Base-by-base conservation (phyloP, 2,888 invertebrate genomes). In the Drosophila borealis region DNA sequence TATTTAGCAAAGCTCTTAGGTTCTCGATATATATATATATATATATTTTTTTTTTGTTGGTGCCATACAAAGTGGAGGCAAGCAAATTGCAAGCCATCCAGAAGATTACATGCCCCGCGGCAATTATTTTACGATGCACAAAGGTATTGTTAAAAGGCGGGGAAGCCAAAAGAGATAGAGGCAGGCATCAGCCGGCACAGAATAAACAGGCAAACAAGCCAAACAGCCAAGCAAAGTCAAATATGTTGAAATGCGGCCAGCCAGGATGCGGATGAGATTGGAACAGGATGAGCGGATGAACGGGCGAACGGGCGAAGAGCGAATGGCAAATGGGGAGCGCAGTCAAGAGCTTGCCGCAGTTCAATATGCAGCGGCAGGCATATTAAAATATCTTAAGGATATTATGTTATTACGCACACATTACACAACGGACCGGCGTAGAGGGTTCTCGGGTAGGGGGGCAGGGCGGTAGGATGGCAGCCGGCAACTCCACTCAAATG, bases 41-140 rank as follows among this genome's bases (percentile, higher is more conserved):
- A 29, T 29, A 5, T 25, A 1, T 25, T 5, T 8, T 54, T 33
- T 62, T 67, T 48, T 60, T 57, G 17, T 59, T 60, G 62, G 17
- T 59, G 68, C 45, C 68, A 59, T 41, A 66, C 45, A 66, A 55
- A 70, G 37, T 65, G 71, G 56, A 70, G 45, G 56, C 68, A 56
- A 56, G 39, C 62, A 74, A 79, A 82, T 83, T 82, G 85, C 83
- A 85, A 79, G 85, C 74, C 74, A 84, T 80, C 78, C 69, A 70
- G 74, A 77, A 84, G 83, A 88, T 81, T 87, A 85, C 84, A 78
- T 75, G 62, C 70, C 86, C 86, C 73, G 76, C 79, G 81, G 90
- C 90, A 91, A 90, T 86, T 88, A 87, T 90, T 90, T 91, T 90
- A 91, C 85, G 90, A 91, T 91, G 91, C 91, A 91, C 91, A 91